Percentiles rank a stretch among this genome's conserved stretches.
phyloP scores from a whole-genome alignment of 2,888 invertebrate species.

The Ditylenchus weischeri region DNA sequence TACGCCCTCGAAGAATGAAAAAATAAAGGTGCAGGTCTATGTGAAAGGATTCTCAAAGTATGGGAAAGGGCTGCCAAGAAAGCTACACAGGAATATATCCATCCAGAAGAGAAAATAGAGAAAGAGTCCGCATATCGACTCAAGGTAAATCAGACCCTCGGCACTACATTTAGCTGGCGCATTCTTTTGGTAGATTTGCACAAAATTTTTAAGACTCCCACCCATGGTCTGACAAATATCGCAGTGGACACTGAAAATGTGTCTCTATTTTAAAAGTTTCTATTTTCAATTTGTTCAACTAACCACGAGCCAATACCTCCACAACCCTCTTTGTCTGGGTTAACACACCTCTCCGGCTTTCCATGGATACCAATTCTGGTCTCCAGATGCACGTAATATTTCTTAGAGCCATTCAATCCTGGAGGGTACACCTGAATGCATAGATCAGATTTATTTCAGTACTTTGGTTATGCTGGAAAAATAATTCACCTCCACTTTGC shows the following conservation, averaged over 20 bases:
- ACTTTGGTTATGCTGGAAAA: no score
- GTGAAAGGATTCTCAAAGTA: no score
- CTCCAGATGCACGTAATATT: slow-evolving; percentile 57
- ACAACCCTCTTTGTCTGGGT: slow-evolving; percentile 55
- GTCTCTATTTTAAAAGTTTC: neutral
- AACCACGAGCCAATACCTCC: slow-evolving; percentile 57
- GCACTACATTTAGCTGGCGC: slow-evolving; percentile 53
- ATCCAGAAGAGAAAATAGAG: no score
- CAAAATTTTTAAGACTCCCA: slow-evolving; percentile 52
- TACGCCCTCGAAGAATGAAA: no score
- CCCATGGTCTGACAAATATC: slow-evolving; percentile 56
- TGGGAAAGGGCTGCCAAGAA: no score
- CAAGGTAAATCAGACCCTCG: slow-evolving; percentile 52
- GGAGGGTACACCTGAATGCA: slow-evolving; percentile 38
- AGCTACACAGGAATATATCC: no score
- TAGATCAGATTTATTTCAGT: no score
- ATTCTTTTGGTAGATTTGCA: slow-evolving; percentile 55
- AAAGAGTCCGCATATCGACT: no score
- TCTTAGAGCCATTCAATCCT: slow-evolving; percentile 50
- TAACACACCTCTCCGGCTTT: slow-evolving; percentile 57
- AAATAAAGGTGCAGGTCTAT: no score
- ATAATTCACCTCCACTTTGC: slow-evolving; percentile 54
- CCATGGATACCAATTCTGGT: slow-evolving; percentile 57
- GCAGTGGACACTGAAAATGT: slow-evolving; percentile 45
- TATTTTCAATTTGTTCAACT: slow-evolving; percentile 21